These are phyloP conservation scores for Armadillidium nasatum DNA, from an alignment of 1,140 invertebrate genomes.

Conservation along the genomic window DNA sequence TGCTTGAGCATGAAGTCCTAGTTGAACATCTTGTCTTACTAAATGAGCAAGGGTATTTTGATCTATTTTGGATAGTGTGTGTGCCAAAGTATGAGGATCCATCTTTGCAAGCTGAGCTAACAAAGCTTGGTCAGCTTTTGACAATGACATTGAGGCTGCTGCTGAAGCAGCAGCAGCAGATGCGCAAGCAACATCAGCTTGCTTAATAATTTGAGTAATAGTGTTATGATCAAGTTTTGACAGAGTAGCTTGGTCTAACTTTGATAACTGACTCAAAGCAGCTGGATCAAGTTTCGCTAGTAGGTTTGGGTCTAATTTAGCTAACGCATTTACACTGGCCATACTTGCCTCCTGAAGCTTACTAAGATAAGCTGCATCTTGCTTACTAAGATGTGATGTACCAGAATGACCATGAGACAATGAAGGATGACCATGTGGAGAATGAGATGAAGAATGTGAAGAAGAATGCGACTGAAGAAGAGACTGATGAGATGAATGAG, in stretches of 20 bases:
- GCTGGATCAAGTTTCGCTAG: constrained; percentile 39
- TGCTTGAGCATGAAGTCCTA: constrained; percentile 37
- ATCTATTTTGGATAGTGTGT: constrained; percentile 41
- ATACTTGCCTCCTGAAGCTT: constrained; percentile 43
- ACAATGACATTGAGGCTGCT: constrained; percentile 39
- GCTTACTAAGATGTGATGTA: constrained; percentile 36
- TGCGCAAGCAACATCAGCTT: constrained; percentile 38
- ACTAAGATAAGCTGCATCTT: constrained; percentile 37
- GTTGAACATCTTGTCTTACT: constrained; percentile 36
- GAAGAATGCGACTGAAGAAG: constrained; percentile 27
- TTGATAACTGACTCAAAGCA: constrained; percentile 39
- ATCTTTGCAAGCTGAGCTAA: constrained; percentile 40
- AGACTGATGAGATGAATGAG: constrained; percentile 34
- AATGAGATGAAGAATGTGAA: constrained; percentile 27
- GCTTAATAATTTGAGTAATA: constrained; percentile 37
- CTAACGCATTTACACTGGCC: constrained; percentile 41
- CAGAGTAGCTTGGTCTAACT: constrained; percentile 39
- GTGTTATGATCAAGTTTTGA: constrained; percentile 41
- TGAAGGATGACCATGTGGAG: constrained; percentile 25
- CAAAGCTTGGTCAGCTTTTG: constrained; percentile 42
- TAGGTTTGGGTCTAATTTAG: constrained; percentile 40
- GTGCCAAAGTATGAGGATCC: constrained; percentile 40
- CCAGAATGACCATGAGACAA: constrained; percentile 18
- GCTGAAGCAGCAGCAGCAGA: constrained; percentile 40
- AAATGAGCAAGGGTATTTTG: constrained; percentile 38